A percentile compares a stretch with the other conserved stretches of the same genome.
These are phyloP conservation scores for Apantesis nais DNA, from an alignment of 2,888 invertebrate species.

Conservation along the genomic window DNA sequence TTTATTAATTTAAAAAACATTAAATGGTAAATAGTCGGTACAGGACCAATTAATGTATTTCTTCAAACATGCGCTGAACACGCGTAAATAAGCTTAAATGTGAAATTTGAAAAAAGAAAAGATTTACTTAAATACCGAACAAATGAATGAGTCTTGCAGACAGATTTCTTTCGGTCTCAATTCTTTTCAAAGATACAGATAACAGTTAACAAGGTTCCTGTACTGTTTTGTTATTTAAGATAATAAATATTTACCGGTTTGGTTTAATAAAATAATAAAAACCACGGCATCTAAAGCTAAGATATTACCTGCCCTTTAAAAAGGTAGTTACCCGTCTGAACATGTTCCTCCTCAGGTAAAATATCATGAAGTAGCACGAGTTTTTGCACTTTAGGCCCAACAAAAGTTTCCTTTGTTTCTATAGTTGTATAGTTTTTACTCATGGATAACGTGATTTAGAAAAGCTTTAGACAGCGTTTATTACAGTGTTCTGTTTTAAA, in stretches of 20 bases:
- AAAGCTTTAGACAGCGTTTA: not conserved
- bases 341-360: conserved; percentile 61
- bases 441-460: not conserved
- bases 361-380: conserved; percentile 45
- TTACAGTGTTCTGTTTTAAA: not conserved
- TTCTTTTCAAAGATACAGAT: too few species aligned
- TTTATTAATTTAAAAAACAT: too few species aligned
- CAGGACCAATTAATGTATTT: not conserved
- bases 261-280: not conserved
- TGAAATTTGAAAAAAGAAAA: too few species aligned
- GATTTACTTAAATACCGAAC: not conserved
- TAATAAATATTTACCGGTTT: not conserved
- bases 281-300: not conserved
- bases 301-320: conserved; percentile 11
- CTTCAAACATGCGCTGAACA: too few species aligned
- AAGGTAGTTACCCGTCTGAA: conserved; percentile 49
- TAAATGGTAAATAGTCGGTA: too few species aligned
- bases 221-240: not conserved
- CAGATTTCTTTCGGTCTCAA: too few species aligned
- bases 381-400: conserved; percentile 36
- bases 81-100: too few species aligned
- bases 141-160: not conserved
- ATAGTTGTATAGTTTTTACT: not conserved
- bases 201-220: not conserved
- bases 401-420: conserved; percentile 29